These are phyloP conservation scores for Eudemis profundana DNA, from an alignment of 2,888 invertebrate genomes.

Conservation along the genomic window DNA sequence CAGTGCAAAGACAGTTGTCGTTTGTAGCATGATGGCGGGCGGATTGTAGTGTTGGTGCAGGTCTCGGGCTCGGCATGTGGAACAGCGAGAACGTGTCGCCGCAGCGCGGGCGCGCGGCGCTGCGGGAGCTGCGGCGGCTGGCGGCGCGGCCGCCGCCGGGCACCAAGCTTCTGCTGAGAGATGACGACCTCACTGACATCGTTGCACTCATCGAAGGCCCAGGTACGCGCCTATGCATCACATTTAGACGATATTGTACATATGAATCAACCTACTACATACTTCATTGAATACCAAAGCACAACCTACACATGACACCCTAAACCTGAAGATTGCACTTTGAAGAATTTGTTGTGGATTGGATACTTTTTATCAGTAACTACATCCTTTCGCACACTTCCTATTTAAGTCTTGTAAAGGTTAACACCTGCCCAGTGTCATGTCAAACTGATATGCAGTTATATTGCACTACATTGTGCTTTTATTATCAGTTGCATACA, in stretches of 20 bases:
- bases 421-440: too few species aligned
- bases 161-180: slow-evolving; percentile 94
- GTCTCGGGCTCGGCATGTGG: slow-evolving; percentile 83
- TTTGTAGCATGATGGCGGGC: slow-evolving; percentile 17
- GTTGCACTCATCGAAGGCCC: slow-evolving; percentile 97
- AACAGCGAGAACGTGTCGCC: slow-evolving; percentile 98
- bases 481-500: too few species aligned
- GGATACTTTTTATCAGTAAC: too few species aligned
- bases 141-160: slow-evolving; percentile 95
- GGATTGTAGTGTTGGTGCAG: slow-evolving; percentile 23
- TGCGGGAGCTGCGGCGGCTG: slow-evolving; percentile 94
- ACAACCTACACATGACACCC: background rate
- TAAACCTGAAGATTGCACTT: too few species aligned
- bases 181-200: slow-evolving; percentile 97
- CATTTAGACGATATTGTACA: background rate
- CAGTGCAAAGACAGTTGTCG: background rate
- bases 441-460: too few species aligned
- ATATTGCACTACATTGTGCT: too few species aligned
- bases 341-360: too few species aligned
- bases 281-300: background rate
- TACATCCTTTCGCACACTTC: too few species aligned
- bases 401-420: too few species aligned
- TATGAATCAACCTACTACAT: background rate
- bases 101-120: slow-evolving; percentile 91
- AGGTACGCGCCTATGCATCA: slow-evolving; percentile 52